These are phyloP conservation scores for Chaetorhynchus papuensis DNA, from an alignment of 2,113 vertebrate genomes.

Conservation along the genomic window DNA sequence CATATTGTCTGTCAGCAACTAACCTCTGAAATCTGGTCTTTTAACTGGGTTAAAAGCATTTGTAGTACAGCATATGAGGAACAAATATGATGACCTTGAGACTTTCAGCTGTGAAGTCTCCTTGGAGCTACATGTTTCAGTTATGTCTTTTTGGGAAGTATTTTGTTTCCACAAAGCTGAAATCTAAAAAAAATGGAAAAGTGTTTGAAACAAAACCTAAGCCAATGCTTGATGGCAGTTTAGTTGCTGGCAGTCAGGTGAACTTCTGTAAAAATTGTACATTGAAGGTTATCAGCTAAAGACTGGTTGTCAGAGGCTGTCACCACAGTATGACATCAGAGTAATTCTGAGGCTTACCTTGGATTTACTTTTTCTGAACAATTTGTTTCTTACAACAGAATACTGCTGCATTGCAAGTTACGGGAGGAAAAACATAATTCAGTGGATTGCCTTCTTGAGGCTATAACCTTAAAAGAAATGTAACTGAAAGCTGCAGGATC, in stretches of 20 bases:
- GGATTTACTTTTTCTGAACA: not conserved
- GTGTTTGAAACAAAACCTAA: not conserved
- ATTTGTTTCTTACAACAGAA: not conserved
- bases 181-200: not conserved
- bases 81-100: not conserved
- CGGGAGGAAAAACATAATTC: not conserved
- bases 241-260: not conserved
- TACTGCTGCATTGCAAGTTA: not conserved
- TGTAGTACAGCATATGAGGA: not conserved
- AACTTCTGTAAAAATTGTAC: not conserved
- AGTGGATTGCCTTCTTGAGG: not conserved
- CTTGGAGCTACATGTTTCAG: not conserved
- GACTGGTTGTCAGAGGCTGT: not conserved
- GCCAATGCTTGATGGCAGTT: not conserved
- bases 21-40: not conserved
- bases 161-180: not conserved
- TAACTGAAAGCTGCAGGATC: conserved; percentile 15
- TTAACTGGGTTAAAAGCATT: not conserved
- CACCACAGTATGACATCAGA: not conserved
- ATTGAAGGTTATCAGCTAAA: not conserved
- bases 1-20: not conserved
- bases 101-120: not conserved
- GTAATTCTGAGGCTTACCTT: not conserved
- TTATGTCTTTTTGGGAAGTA: not conserved
- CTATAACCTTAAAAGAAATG: conserved; percentile 12